These are phyloP conservation scores for Cyclura pinguis DNA, from an alignment of 2,797 vertebrate genomes.

Conservation along the genomic window DNA sequence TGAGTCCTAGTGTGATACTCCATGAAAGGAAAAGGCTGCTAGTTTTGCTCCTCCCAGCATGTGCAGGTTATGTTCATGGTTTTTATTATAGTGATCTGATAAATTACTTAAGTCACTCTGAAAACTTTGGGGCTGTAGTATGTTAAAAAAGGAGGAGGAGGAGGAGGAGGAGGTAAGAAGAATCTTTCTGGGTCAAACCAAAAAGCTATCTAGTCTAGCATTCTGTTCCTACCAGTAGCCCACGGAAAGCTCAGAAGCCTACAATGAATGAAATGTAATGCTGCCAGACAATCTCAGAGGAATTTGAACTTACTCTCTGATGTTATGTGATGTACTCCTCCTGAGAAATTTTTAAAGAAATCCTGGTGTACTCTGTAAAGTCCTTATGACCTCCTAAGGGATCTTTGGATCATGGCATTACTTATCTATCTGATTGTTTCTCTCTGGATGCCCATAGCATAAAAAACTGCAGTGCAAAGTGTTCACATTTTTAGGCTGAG, in stretches of 20 bases:
- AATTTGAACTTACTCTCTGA: not conserved
- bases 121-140: not conserved
- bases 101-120: not conserved
- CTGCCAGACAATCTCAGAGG: not conserved
- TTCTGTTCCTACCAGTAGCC: not conserved
- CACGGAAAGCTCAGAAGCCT: not conserved
- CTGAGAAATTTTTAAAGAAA: not conserved
- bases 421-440: constrained; percentile 54
- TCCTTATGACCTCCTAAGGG: not conserved
- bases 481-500: constrained; percentile 46
- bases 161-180: not conserved
- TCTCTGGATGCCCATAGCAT: constrained; percentile 37
- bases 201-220: not conserved
- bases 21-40: too few relatives aligned
- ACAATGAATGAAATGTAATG: not conserved
- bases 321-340: not conserved
- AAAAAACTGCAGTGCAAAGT: constrained; percentile 44
- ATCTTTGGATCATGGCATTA: constrained; percentile 11
- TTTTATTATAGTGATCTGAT: not conserved
- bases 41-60: too few relatives aligned
- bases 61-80: not conserved
- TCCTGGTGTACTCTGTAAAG: not conserved
- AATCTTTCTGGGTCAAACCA: not conserved
- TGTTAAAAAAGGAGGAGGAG: not conserved
- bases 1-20: too few relatives aligned